Conservation (phyloP, 2,888 invertebrate species). For the Pantelozetes paolii region DNA sequence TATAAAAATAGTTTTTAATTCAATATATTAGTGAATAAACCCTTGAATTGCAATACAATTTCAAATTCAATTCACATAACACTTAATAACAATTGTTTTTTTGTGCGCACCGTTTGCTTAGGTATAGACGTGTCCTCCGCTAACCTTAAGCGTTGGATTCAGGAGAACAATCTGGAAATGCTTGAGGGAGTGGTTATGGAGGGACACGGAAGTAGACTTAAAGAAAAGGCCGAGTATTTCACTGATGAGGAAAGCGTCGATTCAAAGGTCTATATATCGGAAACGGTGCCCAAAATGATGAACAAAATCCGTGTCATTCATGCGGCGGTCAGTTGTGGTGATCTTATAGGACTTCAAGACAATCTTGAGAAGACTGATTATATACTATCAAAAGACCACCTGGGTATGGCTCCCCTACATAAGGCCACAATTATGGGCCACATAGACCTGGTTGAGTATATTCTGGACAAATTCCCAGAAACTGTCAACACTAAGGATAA, state of each 20-base stretch:
- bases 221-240: constrained; percentile 50
- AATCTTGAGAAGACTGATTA: constrained; percentile 67
- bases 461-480: constrained; percentile 55
- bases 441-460: constrained; percentile 68
- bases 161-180: constrained; percentile 79
- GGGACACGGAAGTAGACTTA: constrained; percentile 79
- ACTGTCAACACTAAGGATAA: constrained; percentile 53
- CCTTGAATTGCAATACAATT: no score
- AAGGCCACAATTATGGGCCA: constrained; percentile 79
- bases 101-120: constrained; percentile 53
- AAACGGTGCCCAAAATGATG: constrained; percentile 47
- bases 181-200: constrained; percentile 84
- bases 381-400: constrained; percentile 74
- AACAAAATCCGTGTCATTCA: constrained; percentile 47
- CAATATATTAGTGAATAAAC: no score
- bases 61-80: no score
- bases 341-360: constrained; percentile 45
- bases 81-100: no score
- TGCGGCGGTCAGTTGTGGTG: constrained; percentile 47
- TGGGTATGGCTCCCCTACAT: constrained; percentile 79
- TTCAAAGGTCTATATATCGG: constrained; percentile 45
- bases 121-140: constrained; percentile 75
- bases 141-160: constrained; percentile 91
- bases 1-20: no score
- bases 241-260: constrained; percentile 37